Evolutionary conservation across 2,113 vertebrate genomes (phyloP).

Genomic region (Microcebus jonahi): DNA sequence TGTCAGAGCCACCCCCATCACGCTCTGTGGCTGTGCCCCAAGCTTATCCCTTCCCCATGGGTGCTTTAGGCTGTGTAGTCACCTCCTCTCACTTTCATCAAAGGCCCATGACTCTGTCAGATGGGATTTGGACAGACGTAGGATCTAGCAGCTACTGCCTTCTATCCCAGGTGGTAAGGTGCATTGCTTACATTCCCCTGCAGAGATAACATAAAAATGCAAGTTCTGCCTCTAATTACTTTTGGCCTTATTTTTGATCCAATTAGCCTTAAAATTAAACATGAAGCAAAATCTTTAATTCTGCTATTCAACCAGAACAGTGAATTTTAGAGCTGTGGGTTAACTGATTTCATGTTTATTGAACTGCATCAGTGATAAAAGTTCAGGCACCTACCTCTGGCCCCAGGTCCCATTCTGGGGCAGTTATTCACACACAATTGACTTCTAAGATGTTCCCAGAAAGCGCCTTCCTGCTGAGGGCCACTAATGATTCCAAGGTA

Average conservation of each 20-base stretch:
- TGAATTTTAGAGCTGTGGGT: constrained; percentile 45
- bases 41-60: neutral
- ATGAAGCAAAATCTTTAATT: constrained; percentile 57
- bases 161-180: constrained; percentile 18
- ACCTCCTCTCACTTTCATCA: constrained; percentile 17
- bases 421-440: constrained; percentile 70
- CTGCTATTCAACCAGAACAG: constrained; percentile 36
- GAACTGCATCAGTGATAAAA: constrained; percentile 69
- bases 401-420: constrained; percentile 42
- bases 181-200: constrained; percentile 37
- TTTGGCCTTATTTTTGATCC: constrained; percentile 48
- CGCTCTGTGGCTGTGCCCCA: neutral
- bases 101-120: neutral
- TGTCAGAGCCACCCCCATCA: neutral
- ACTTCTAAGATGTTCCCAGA: constrained; percentile 65
- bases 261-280: constrained; percentile 69
- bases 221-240: constrained; percentile 61
- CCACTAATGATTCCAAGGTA: constrained; percentile 61
- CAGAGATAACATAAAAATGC: constrained; percentile 30
- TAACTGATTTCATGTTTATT: constrained; percentile 53
- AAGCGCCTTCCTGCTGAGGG: constrained; percentile 56
- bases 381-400: constrained; percentile 58
- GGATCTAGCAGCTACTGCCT: constrained; percentile 32
- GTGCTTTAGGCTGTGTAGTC: neutral
- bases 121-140: neutral